A percentile compares a stretch with the other conserved stretches of the same genome.
Evolutionary conservation across 2,888 invertebrate species (phyloP).

Genomic region (Augiades crinisus): DNA sequence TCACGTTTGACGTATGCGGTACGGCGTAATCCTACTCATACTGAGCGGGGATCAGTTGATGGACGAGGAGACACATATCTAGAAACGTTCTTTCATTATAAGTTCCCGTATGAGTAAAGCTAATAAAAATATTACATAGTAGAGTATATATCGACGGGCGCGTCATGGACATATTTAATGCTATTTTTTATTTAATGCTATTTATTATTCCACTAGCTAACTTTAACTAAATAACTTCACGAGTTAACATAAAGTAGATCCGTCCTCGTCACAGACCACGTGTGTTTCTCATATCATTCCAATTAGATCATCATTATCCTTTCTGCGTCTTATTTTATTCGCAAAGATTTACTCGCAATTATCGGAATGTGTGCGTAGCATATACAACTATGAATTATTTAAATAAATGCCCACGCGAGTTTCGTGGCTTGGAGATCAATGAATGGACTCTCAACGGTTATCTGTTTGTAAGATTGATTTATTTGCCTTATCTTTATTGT

Average conservation of each 20-base stretch:
- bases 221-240: no score
- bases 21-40: no score
- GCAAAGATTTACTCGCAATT: conserved; percentile 27
- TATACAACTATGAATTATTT: conserved; percentile 7
- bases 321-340: conserved; percentile 44
- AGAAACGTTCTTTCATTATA: no score
- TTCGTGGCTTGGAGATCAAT: conserved; percentile 19
- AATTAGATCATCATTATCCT: conserved; percentile 38
- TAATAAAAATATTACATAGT: no score
- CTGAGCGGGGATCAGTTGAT: no score
- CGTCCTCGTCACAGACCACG: conserved; percentile 1
- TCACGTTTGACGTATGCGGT: no score
- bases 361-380: conserved; percentile 16
- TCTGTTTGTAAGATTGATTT: conserved; percentile 15
- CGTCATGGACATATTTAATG: no score
- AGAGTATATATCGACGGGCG: no score
- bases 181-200: no score
- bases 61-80: no score
- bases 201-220: no score
- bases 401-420: conserved; percentile 18
- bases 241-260: not conserved
- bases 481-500: conserved; percentile 14
- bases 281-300: conserved; percentile 13
- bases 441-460: conserved; percentile 18
- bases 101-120: no score